phyloP scores from a whole-genome alignment of 2,888 invertebrate species.

The Idaea aversata region DNA sequence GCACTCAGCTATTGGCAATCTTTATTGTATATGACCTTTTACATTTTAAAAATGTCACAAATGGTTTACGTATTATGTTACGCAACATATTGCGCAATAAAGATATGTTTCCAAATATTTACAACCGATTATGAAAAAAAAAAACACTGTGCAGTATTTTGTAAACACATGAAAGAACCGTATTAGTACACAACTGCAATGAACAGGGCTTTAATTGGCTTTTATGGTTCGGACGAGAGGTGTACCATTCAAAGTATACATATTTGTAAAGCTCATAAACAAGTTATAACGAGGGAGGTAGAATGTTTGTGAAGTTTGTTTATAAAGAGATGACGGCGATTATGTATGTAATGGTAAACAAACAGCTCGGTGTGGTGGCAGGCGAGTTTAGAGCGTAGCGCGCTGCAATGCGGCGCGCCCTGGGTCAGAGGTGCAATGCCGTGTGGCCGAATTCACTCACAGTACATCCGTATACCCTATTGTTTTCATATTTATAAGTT shows the following conservation, averaged over 20 bases:
- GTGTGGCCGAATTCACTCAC: slow-evolving; percentile 27
- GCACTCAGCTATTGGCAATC: slow-evolving; percentile 20
- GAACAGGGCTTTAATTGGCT: slow-evolving; percentile 19
- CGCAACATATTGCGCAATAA: background rate
- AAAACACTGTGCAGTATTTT: background rate
- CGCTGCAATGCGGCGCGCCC: slow-evolving; percentile 64
- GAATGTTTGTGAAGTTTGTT: slow-evolving; percentile 33
- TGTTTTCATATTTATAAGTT: slow-evolving; percentile 12
- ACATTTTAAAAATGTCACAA: slow-evolving; percentile 46
- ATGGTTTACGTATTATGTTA: slow-evolving; percentile 4
- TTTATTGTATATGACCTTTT: slow-evolving; percentile 44
- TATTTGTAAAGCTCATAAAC: slow-evolving; percentile 31
- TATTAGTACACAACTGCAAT: background rate
- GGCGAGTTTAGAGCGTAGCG: slow-evolving; percentile 35
- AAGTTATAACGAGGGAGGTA: slow-evolving; percentile 30
- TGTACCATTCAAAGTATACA: slow-evolving; percentile 10
- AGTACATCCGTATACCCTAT: slow-evolving; percentile 26
- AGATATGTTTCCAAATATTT: slow-evolving; percentile 6
- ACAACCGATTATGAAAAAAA: background rate
- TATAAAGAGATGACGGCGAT: slow-evolving; percentile 42
- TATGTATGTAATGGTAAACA: slow-evolving; percentile 57
- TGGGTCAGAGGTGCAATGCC: slow-evolving; percentile 65
- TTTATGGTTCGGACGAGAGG: slow-evolving; percentile 25
- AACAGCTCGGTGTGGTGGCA: slow-evolving; percentile 59
- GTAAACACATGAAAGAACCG: background rate